Percentiles rank a stretch among this genome's conserved stretches.
These are phyloP conservation scores for human (Homo sapiens) DNA, from an alignment of 2,113 vertebrate species.

Conservation along the genomic window GRCh38 chr3:119098501-119099000, in stretches of 20 bases:
- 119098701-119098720: slow-evolving; percentile 37
- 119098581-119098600: not conserved
- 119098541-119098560: not conserved
- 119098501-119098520: not conserved
- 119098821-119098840: not conserved
- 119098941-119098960: not conserved
- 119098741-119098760: not conserved
- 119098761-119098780: not conserved
- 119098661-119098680: slow-evolving; percentile 29
- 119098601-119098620: not conserved
- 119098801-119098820: slow-evolving; percentile 69
- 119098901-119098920: not conserved
- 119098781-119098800: not conserved
- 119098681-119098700: not conserved
- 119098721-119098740: not conserved
- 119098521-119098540: not conserved
- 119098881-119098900: not conserved
- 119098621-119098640: slow-evolving; percentile 7
- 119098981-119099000: not conserved
- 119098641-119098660: not conserved
- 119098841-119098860: not conserved
- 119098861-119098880: not conserved
- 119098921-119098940: not conserved
- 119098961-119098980: not conserved
- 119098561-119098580: not conserved